A percentile compares a stretch with the other conserved stretches of the same genome.
These are phyloP conservation scores for Characodon lateralis DNA, from an alignment of 2,797 vertebrate species.

Conservation along the genomic window DNA sequence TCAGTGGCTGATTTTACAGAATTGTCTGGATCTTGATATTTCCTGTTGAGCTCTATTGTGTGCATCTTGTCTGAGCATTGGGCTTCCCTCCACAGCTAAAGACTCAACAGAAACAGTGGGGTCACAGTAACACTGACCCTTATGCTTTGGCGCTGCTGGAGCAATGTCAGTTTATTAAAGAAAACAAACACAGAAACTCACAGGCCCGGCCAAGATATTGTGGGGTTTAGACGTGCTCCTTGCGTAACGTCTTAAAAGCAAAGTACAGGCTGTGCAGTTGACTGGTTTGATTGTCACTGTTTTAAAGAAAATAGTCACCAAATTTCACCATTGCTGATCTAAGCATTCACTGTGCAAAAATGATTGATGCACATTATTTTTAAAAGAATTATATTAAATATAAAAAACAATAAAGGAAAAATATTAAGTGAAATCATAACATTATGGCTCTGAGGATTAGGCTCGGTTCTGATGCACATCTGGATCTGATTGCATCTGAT, in stretches of 20 bases:
- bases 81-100: constrained; percentile 61
- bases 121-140: constrained; percentile 73
- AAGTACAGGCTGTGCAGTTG: constrained; percentile 15
- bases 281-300: constrained; percentile 25
- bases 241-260: constrained; percentile 44
- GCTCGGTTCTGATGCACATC: constrained; percentile 68
- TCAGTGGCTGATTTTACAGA: constrained; percentile 18
- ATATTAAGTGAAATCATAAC: constrained; percentile 55
- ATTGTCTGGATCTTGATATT: constrained; percentile 22
- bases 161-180: constrained; percentile 85
- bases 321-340: neutral
- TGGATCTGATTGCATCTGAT: constrained; percentile 76
- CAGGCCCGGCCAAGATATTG: constrained; percentile 52
- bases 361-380: neutral
- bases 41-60: constrained; percentile 25
- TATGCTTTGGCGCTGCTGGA: constrained; percentile 78
- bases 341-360: neutral
- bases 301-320: neutral
- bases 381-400: constrained; percentile 13
- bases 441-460: constrained; percentile 59
- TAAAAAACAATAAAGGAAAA: constrained; percentile 31
- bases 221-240: constrained; percentile 44
- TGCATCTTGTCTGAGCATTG: constrained; percentile 43
- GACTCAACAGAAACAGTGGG: constrained; percentile 76
- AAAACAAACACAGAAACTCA: constrained; percentile 80